Evolutionary conservation across 2,888 invertebrate species (phyloP), one percentile per base, ranked within the genome.

Genomic region (Ectobius pallidus): DNA sequence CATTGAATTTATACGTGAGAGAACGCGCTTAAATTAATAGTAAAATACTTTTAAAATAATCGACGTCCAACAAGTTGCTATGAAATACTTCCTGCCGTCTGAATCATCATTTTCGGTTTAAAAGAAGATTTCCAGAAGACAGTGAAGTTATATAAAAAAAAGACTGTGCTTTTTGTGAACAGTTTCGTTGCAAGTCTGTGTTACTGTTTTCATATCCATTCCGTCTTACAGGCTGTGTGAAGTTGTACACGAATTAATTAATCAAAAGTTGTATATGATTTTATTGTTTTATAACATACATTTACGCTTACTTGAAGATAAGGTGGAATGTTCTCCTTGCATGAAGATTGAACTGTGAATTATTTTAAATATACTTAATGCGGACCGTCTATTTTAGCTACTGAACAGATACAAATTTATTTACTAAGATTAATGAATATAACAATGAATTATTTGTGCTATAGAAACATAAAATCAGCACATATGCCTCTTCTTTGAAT

Each of bases 121-220:
- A 22, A 22, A 22, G 52, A 52, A 18, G 14, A 52, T 14, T 22
- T 52, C 25, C 25, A 9, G 20, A 25, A 52, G 25, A 3, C 52
- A 1, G 25, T 25, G 25, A 14, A 52, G n/a, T n/a, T n/a, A n/a
- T n/a, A n/a, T n/a, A 52, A 25, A 25, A 14, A 25, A 49, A 62
- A 42, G 63, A 22, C 63, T 63, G 63, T 11, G 55, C 55, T 55
- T 63, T 63, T 22, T 63, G 63, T 63, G 63, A 63, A 16, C 14
- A 20, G 63, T 42, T 25, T 44, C 14, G 9, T 22, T 42, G 1
- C 20, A 11, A 18, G 18, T 63, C 7, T 62, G 22, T 63, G 42
- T 39, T 20, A 27, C 11, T 42, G 14, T 20, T 42, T 42, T 20
- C 42, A 42, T 32, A 25, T 42, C 16, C 63, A 63, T 63, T 63